Evolutionary conservation across 2,888 invertebrate species (phyloP), one percentile per base, ranked within the genome.

Genomic region (Hyles lineata): DNA sequence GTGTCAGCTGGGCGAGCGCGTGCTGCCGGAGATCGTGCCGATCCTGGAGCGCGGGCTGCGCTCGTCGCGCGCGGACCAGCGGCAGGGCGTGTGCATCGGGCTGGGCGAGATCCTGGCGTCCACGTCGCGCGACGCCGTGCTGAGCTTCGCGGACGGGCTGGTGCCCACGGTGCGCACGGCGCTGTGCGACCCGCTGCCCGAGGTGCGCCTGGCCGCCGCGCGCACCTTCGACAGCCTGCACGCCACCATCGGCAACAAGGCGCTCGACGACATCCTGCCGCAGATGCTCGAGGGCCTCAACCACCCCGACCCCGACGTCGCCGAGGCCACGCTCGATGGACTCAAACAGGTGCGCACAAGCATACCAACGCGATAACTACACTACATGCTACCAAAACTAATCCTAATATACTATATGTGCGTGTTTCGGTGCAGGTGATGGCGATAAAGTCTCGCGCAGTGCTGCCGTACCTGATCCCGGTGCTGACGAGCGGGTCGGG

Each of bases 71-170:
- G 95, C 98, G 0, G 99, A 99, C 93, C 99, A 99, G 94, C 95
- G 99, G 21, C 99, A 99, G 92, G 99, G 99, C 78, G 99, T 99
- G 11, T 99, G 99, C 90, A 99, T 99, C 87, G 99, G 99, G 0
- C 96, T 99, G 52, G 98, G 98, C 0, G 99, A 99, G 95, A 99
- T 99, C 85, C 99, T 99, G 97, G 97, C 97, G 7, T 99, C 99
- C 70, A 99, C 99, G 6, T 98, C 98, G 74, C 96, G 97, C 82
- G 99, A 99, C 85, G 98, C 98, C 96, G 98, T 99, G 70, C 94
- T 98, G 62, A 97, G 98, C 82, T 94, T 94, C 83, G 76, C 94
- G 2, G 94, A 94, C 76, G 94, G 94, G 62, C 84, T 94, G 80
- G 89, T 93, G 74, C 99, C 99, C 4, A 99, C 99, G 0, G 98